Percentiles rank a stretch among this genome's conserved stretches.
These are phyloP conservation scores for Neoascia interrupta DNA, from an alignment of 2,888 invertebrate genomes.

Conservation along the genomic window DNA sequence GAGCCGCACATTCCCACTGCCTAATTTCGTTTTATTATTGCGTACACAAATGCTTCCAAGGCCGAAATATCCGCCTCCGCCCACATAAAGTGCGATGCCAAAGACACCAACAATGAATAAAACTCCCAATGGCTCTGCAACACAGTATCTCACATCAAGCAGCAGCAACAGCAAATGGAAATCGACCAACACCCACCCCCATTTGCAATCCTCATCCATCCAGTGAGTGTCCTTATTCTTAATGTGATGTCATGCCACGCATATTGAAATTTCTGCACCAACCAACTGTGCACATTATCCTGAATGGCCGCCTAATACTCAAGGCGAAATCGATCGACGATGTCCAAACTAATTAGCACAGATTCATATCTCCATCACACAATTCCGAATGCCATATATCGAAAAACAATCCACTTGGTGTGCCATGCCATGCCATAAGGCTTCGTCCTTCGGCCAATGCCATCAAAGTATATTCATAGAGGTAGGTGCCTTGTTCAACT, in stretches of 20 bases:
- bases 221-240: constrained; percentile 55
- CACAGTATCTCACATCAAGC: no score
- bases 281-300: constrained; percentile 9
- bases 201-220: background rate
- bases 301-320: background rate
- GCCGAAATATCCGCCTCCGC: constrained; percentile 9
- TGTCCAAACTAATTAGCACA: constrained; percentile 65
- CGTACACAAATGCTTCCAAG: constrained; percentile 38
- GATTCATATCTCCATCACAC: constrained; percentile 66
- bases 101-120: background rate
- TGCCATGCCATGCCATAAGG: background rate
- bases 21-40: constrained; percentile 59
- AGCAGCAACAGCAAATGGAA: constrained; percentile 25
- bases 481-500: constrained; percentile 11
- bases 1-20: constrained; percentile 34
- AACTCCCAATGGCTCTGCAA: constrained; percentile 10
- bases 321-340: constrained; percentile 25
- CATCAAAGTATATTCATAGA: no score
- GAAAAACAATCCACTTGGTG: constrained; percentile 65
- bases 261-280: constrained; percentile 45
- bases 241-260: constrained; percentile 56
- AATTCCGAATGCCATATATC: constrained; percentile 52
- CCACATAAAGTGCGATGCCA: constrained; percentile 18
- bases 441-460: background rate
- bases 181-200: background rate